A percentile compares a stretch with the other conserved stretches of the same genome.
phyloP scores from a whole-genome alignment of 2,797 vertebrate species.

The Echeneis naucrates region DNA sequence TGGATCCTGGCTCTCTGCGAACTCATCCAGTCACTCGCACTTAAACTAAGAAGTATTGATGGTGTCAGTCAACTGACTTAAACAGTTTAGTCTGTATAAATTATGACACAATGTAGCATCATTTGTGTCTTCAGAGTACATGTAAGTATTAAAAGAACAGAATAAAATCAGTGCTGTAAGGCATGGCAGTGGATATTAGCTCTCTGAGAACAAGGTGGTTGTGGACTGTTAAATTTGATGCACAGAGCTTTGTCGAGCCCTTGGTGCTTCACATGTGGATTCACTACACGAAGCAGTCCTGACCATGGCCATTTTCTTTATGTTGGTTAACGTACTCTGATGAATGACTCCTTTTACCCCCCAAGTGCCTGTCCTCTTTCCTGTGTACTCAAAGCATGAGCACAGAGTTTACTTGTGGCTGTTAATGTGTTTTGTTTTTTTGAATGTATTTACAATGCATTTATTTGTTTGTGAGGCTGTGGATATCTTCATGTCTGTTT shows the following conservation, averaged over 20 bases:
- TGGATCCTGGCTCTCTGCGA: conserved; percentile 25
- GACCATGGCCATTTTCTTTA: too few species aligned
- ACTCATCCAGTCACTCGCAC: not conserved
- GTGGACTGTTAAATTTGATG: too few species aligned
- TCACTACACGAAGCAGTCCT: too few species aligned
- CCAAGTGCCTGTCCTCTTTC: not conserved
- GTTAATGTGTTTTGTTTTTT: not conserved
- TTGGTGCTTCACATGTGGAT: not conserved
- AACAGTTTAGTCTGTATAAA: conserved; percentile 11
- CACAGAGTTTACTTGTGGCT: conserved; percentile 9
- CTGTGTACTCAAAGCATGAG: not conserved
- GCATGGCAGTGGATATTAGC: not conserved
- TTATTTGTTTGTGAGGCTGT: not conserved
- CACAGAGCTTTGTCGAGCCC: too few species aligned
- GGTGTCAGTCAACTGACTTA: not conserved
- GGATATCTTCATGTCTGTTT: not conserved
- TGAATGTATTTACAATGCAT: not conserved
- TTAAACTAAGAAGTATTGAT: not conserved
- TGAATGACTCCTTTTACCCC: not conserved
- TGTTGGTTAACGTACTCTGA: not conserved
- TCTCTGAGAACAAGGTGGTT: not conserved
- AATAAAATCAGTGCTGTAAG: not conserved
- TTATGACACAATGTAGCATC: conserved; percentile 5
- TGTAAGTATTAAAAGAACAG: not conserved
- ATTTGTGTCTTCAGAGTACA: not conserved